Base-by-base conservation (phyloP, 2,797 vertebrate species). In the Falco cherrug region DNA sequence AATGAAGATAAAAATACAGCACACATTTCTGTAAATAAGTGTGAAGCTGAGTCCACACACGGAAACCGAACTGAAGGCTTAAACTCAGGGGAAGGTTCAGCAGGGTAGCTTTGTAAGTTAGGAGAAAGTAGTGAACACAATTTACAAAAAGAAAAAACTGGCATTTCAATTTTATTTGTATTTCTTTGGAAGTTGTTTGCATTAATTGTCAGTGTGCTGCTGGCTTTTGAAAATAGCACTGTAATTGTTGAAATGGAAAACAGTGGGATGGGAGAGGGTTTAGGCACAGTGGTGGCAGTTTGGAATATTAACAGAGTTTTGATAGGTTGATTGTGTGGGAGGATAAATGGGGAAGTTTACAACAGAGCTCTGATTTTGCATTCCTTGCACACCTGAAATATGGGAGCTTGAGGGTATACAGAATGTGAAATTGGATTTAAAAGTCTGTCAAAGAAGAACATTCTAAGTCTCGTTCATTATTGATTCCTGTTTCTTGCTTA, bases 401-500 rank as follows among this genome's bases (percentile, higher is more conserved):
- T 3, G 16, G 60, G 56, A 78, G 57, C 59, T 92, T 51, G 77
- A 59, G 39, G 35, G 63, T 83, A 43, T 33, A 31, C 10, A 71
- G 92, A 87, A 91, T 91, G 20, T 63, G 59, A 80, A 89, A 81
- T 28, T 33, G 59, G 47, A 87, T 63, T 9, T 81, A 84, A 92
- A 90, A 68, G 4, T 70, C 57, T 79, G 63, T 56, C 47, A 69
- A 69, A 87, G 39, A 83, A 87, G 81, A 94, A 65, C 28, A 59
- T 87, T 86, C 61, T 37, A 68, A 43, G 21, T 64, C 61, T 87
- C 12, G 2, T 92, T 87, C 61, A 28, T 92, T 95, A 94, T 95
- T 91, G 91, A 96, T 95, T 89, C 28, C 33, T 84, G 28, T 28
- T 93, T 92, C 84, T 78, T 63, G 37, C 87, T 85, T 92, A 75